Evolutionary conservation across 2,113 vertebrate species (phyloP), one percentile per base, ranked within the genome.

Genomic region (Cheirogaleus medius): DNA sequence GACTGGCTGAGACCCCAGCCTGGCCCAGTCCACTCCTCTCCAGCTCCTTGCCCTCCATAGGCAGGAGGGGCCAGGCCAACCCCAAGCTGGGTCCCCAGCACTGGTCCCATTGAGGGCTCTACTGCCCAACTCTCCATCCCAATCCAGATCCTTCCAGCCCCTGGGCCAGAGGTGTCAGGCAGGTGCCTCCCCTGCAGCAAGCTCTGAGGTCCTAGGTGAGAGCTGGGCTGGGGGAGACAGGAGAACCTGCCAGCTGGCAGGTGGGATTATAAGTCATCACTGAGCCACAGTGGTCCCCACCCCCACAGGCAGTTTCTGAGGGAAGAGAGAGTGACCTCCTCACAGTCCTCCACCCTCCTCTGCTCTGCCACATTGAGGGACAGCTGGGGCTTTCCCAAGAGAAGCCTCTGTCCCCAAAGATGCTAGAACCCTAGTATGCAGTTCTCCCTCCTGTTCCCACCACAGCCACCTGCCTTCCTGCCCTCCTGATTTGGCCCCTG

Each of bases 271-370:
- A 92, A 47, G 78, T 95, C 97, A 97, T 89, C 86, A 47, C 54
- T 82, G 82, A 94, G 87, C 82, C 94, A 94, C 91, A 82, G 1
- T 52, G 77, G 66, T 94, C 81, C 90, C 96, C 96, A 89, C 89
- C 86, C 94, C 8, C 85, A 80, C 47, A 92, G 93, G 78, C 91
- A 87, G 90, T 92, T 74, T 77, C 80, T 54, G 66, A 96, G 86
- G 23, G 66, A 77, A 91, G 77, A 83, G 56, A 47, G 60, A 49
- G 77, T 7, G 20, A 10, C 73, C 74, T 34, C 90, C 64, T 44
- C 27, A 54, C 13, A 52, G 29, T 49, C 49, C 44, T 64, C 91
- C 69, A 6, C 14, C 47, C 9, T 25, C 71, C 87, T 87, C 82
- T 74, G n/a, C 21, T 68, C 20, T 58, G 47, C 80, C 85, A 81